These are phyloP conservation scores for Pseudomugil tenellus DNA, from an alignment of 2,797 vertebrate genomes.

Conservation along the genomic window DNA sequence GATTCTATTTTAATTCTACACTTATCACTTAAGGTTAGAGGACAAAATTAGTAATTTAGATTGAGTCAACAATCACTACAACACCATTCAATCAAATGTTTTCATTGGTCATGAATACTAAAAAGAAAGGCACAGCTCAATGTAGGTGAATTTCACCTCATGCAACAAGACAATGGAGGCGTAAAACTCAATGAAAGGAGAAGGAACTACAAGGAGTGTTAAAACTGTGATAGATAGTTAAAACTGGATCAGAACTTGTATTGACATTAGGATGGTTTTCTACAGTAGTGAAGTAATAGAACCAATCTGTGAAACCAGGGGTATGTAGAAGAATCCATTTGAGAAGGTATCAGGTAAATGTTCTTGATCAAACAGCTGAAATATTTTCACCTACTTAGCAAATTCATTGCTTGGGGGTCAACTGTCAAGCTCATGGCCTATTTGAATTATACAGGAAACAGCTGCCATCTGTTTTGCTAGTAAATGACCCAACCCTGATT, in stretches of 20 bases:
- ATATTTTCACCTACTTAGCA: background rate
- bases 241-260: background rate
- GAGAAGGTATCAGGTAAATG: background rate
- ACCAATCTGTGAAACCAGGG: background rate
- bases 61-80: too few relatives aligned
- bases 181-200: background rate
- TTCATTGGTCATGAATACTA: background rate
- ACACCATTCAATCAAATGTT: background rate
- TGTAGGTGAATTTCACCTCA: background rate
- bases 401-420: background rate
- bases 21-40: too few relatives aligned
- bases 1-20: too few relatives aligned
- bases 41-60: too few relatives aligned
- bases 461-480: background rate
- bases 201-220: background rate
- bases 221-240: background rate
- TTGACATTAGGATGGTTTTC: background rate
- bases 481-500: background rate
- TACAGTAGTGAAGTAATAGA: background rate
- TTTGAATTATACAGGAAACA: background rate
- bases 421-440: background rate
- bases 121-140: background rate
- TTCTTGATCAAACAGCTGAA: background rate
- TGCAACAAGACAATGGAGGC: background rate
- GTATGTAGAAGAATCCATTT: background rate